Base-by-base conservation (phyloP, 1,140 invertebrate genomes). In the Dinoponera quadriceps region DNA sequence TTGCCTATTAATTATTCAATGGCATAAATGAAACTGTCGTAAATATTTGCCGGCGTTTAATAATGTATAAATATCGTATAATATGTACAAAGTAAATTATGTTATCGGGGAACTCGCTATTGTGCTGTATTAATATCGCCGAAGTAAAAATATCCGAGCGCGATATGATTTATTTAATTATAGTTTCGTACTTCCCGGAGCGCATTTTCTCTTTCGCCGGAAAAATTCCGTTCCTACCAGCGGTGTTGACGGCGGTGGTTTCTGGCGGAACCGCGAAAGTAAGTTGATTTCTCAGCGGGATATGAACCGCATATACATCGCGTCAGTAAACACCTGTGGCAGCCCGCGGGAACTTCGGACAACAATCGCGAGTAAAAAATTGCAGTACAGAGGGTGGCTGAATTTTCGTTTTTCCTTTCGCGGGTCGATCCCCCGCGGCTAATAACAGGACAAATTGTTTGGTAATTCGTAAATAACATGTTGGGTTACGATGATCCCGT, bases 281-380 rank as follows among this genome's bases (percentile, higher is more conserved):
- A 54, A 57, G 51, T 78, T 78, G 84, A 86, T 87, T 86, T 86
- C 84, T 78, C 68, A 22, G 38, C 7, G 80, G 65, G 49, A 16
- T 51, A 77, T 27, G 66, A 72, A 51, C 66, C 20, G 72, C 54
- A 59, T 68, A 33, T 54, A 22, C 20, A 44, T 44, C 18, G 27
- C 49, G 65, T 38, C 38, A 60, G 85, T 54, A 68, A 86, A 86
- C 69, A 86, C 33, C 33, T 80, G 60, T 82, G 54, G 65, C 69
- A 78, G 33, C 66, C 51, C 18, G 51, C 44, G 63, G 38, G 16
- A 74, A 59, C 54, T 82, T 44, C 29, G 13, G 29, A 55, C 25
- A 72, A 81, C 63, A 66, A 27, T 20, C 33, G 25, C 11, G 22
- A 62, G 25, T 27, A 77, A 49, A 48, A 78, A 78, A 27, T 44